Evolutionary conservation across 2,888 invertebrate species (phyloP), one percentile per base, ranked within the genome.

Genomic region (Philaethria dido): DNA sequence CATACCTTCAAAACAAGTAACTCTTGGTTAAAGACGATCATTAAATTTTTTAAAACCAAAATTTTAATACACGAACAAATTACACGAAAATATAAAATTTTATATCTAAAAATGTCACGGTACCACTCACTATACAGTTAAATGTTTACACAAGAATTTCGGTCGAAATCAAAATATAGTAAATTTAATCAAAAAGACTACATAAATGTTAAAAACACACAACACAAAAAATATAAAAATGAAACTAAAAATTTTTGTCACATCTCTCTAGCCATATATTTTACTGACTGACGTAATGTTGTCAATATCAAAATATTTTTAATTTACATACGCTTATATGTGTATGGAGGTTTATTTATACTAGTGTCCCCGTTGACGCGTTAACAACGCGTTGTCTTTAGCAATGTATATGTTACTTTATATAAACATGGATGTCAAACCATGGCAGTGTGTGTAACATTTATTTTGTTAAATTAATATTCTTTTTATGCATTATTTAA

Each of bases 131-230:
- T 57, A 59, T 64, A 60, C 62, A 1, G 42, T 62, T 44, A 29
- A 54, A 66, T 16, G 47, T 62, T 9, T 29, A 62, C 86, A 92
- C 92, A 77, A 79, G 84, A 91, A 91, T 92, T 92, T 91, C 86
- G 89, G 79, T 86, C 85, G 82, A 85, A 82, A 80, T 84, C 78
- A 82, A 84, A 84, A 81, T 80, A 82, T 81, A 72, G 72, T 59
- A 65, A 78, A 80, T 80, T 78, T 69, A 84, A 81, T 81, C 77
- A 84, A 82, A 84, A 88, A 88, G 84, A 89, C 89, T 91, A 91
- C 91, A 92, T 91, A 88, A 86, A 88, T 80, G 84, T 47, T 82
- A 85, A 83, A 85, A 87, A 89, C 89, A 92, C 90, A 92, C 89
- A 92, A 86, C 89, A 92, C 91, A 92, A 90, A 91, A n/a, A 89